Conservation (phyloP, 1,140 invertebrate species). For the Pissodes strobi region DNA sequence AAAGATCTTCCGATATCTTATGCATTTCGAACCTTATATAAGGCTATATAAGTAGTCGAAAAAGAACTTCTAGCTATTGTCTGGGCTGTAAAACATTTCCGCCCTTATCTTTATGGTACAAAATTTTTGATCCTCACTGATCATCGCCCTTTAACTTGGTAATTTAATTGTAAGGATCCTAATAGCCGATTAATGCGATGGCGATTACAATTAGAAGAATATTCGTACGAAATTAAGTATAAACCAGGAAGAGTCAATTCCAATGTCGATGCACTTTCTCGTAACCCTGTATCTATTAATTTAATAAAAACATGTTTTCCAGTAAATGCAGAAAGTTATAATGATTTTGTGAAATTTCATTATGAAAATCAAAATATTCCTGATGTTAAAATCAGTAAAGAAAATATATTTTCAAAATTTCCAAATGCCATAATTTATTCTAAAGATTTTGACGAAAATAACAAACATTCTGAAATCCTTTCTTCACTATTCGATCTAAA, state of each 20-base stretch:
- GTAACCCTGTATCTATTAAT: too few relatives aligned
- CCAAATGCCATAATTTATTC: constrained; percentile 43
- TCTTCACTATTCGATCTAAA: constrained; percentile 27
- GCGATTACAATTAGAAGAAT: constrained; percentile 56
- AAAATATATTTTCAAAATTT: constrained; percentile 38
- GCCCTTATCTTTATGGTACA: too few relatives aligned
- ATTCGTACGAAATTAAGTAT: constrained; percentile 57
- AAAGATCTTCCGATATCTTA: constrained; percentile 45
- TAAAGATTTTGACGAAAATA: constrained; percentile 46
- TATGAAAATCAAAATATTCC: constrained; percentile 40
- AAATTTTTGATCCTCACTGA: too few relatives aligned
- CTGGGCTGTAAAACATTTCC: too few relatives aligned
- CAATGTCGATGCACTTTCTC: constrained; percentile 56
- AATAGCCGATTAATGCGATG: too few relatives aligned
- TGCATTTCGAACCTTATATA: constrained; percentile 42
- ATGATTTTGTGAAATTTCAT: constrained; percentile 46
- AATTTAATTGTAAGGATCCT: too few relatives aligned
- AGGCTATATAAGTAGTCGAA: constrained; percentile 38
- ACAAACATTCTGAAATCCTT: constrained; percentile 39
- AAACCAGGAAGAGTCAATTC: constrained; percentile 54
- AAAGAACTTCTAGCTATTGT: too few relatives aligned
- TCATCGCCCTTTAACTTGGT: too few relatives aligned
- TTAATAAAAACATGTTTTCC: too few relatives aligned
- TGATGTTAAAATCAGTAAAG: constrained; percentile 37
- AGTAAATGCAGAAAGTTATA: constrained; percentile 19